Percentiles rank a stretch among this genome's conserved stretches.
These are phyloP conservation scores for Sebastes kiyomatsui DNA, from an alignment of 2,797 vertebrate species.

Conservation along the genomic window DNA sequence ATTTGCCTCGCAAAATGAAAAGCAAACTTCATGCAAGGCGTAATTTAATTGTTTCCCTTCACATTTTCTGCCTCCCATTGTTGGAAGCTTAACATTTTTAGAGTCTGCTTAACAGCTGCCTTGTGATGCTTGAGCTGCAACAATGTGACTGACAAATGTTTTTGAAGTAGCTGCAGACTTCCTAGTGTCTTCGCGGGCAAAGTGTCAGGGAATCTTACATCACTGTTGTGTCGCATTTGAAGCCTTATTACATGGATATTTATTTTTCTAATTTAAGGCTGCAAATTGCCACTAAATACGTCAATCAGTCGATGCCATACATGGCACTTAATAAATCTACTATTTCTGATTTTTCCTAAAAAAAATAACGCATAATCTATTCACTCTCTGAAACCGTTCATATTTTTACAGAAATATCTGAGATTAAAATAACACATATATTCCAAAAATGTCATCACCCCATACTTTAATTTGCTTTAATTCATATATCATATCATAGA, in stretches of 20 bases:
- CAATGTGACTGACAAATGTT: slow-evolving; percentile 82
- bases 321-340: neutral
- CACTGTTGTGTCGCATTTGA: slow-evolving; percentile 49
- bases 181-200: slow-evolving; percentile 56
- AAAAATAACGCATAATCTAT: neutral
- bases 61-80: slow-evolving; percentile 87
- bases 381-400: neutral
- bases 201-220: slow-evolving; percentile 59
- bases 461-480: neutral
- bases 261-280: slow-evolving; percentile 27
- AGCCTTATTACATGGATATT: slow-evolving; percentile 36
- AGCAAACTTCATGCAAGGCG: slow-evolving; percentile 90
- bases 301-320: neutral
- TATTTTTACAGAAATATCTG: neutral
- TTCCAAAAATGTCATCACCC: neutral
- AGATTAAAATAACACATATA: neutral
- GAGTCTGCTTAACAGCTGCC: slow-evolving; percentile 81
- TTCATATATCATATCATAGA: neutral
- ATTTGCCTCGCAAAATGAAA: slow-evolving; percentile 91
- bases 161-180: slow-evolving; percentile 71
- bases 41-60: slow-evolving; percentile 91
- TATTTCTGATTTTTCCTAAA: neutral
- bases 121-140: slow-evolving; percentile 81
- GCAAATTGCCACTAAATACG: slow-evolving; percentile 18
- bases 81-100: slow-evolving; percentile 87